Evolutionary conservation across 2,888 invertebrate species (phyloP).

Genomic region (Agapostemon virescens): DNA sequence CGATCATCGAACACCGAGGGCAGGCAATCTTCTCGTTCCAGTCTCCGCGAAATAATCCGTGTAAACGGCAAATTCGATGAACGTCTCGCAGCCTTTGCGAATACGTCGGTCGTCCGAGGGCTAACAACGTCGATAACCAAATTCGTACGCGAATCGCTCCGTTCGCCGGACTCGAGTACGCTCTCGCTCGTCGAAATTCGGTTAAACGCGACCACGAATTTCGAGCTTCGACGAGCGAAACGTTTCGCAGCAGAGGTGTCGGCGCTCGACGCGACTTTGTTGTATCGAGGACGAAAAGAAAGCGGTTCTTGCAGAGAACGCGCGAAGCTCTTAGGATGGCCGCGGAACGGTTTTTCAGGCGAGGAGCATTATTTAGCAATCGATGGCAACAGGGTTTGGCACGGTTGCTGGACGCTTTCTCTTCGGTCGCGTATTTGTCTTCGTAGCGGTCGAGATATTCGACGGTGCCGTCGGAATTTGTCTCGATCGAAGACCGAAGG

Average conservation of each 20-base stretch:
- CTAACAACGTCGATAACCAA: neutral
- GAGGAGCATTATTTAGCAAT: neutral
- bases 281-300: no score
- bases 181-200: no score
- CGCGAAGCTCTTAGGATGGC: no score
- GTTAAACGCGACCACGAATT: no score
- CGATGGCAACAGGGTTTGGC: neutral
- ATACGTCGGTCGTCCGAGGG: neutral
- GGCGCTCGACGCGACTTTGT: no score
- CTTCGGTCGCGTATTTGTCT: neutral
- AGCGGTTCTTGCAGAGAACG: no score
- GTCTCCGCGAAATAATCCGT: neutral
- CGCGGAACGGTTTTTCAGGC: no score
- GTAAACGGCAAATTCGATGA: neutral
- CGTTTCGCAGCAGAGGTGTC: no score
- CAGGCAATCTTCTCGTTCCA: neutral
- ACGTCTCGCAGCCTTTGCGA: no score
- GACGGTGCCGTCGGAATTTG: neutral
- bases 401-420: neutral
- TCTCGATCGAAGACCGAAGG: neutral
- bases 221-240: no score
- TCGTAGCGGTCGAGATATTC: neutral
- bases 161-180: neutral
- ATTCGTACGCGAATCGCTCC: neutral
- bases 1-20: neutral